Base-by-base conservation (phyloP, 2,797 vertebrate species). In the Onychomys leucogaster region DNA sequence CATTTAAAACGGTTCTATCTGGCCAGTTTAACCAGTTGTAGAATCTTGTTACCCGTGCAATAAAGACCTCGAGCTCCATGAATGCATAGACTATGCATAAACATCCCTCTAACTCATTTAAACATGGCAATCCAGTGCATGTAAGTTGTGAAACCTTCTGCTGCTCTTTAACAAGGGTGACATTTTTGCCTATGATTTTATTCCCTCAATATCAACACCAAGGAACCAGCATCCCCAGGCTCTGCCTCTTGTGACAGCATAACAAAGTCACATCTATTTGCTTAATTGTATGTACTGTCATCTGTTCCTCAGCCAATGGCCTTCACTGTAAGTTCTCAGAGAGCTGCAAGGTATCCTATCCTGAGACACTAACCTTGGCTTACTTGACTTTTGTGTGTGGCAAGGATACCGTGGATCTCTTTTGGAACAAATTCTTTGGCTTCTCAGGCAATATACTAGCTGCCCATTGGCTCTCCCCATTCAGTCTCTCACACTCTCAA, bases 1-100 rank as follows among this genome's bases (percentile, higher is more conserved):
- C 49, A 95, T 94, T 95, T 37, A 83, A 94, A 88, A 77, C 87
- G 84, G 63, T 93, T 82, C 29, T 52, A 86, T 93, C 81, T 92
- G 65, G 41, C 83, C 63, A 43, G 71, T 94, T 87, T 96, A 85
- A 34, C 32, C 29, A 91, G 61, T 49, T 94, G 92, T 67, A 65
- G 57, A 89, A 43, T 93, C 75, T 84, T 49, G 6, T n/a, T 73
- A 25, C 5, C 83, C 25, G 6, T 23, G 2, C 11, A 89, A 4
- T 61, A 61, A 91, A 75, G 52, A 59, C 57, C 27, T 25, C 27
- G 11, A 76, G 57, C 16, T 78, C 21, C 16, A 7, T 83, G 57
- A 92, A 69, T 49, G 11, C 3, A 63, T 34, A 41, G 78, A 71
- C 32, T 43, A 83, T 43, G 6, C 32, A 82, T 80, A 71, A 94